phyloP scores from a whole-genome alignment of 2,888 invertebrate species.

The Listrodromus nycthemerus region DNA sequence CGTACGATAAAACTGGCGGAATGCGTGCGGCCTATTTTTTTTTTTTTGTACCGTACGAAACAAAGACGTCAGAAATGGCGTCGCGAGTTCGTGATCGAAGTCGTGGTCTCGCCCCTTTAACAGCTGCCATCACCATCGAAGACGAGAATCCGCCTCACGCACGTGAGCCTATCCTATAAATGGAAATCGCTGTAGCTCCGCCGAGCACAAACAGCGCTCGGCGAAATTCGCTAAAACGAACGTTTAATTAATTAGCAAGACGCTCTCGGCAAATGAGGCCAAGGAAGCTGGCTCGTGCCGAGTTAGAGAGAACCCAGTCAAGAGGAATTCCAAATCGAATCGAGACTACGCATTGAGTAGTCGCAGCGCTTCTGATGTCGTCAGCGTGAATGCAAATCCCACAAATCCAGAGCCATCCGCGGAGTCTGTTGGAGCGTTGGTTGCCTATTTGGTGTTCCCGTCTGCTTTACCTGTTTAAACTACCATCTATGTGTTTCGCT shows the following conservation, averaged over 20 bases:
- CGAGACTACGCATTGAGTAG: conserved; percentile 1
- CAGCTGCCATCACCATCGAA: background rate
- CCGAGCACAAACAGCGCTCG: conserved; percentile 1
- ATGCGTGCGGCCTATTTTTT: background rate
- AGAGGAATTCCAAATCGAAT: conserved; percentile 37
- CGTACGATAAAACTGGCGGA: background rate
- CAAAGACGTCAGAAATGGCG: background rate
- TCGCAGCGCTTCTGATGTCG: background rate
- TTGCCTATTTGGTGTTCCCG: conserved; percentile 29
- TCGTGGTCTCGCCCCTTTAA: conserved; percentile 5
- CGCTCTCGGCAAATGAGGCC: background rate
- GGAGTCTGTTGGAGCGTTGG: conserved; percentile 2
- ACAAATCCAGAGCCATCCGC: conserved; percentile 21
- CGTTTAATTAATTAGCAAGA: conserved; percentile 53
- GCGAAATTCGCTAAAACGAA: conserved; percentile 18
- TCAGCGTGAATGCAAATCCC: conserved; percentile 29
- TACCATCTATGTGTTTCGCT: conserved; percentile 4
- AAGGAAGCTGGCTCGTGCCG: conserved; percentile 3
- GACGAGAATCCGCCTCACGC: background rate
- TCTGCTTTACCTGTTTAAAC: conserved; percentile 22
- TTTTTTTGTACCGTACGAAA: background rate
- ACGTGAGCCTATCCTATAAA: conserved; percentile 11
- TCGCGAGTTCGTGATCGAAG: background rate
- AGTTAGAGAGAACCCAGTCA: background rate
- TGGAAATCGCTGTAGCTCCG: conserved; percentile 14